Base-by-base conservation (phyloP, 2,797 vertebrate species). In the Sphenodon punctatus region DNA sequence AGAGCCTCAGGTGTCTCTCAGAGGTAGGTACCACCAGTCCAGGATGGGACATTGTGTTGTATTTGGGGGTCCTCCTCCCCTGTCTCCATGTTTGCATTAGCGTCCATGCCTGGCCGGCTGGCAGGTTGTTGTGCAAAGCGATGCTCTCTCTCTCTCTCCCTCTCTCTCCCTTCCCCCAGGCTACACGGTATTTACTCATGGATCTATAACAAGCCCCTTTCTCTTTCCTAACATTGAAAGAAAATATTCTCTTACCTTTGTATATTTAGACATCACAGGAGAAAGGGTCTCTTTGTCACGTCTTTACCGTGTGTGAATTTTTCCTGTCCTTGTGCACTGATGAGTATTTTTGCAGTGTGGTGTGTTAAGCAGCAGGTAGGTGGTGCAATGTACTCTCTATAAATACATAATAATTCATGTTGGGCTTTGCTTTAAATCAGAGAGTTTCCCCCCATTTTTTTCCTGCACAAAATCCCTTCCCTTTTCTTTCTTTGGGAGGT, bases 391-490 rank as follows among this genome's bases (percentile, higher is more conserved):
- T n/a, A n/a, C n/a, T n/a, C n/a, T n/a, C n/a, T n/a, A n/a, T n/a
- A n/a, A n/a, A n/a, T n/a, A n/a, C n/a, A n/a, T n/a, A n/a, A n/a
- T n/a, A n/a, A n/a, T n/a, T 30, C 30, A 16, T 27, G n/a, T 49
- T 5, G 10, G 73, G 19, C 9, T 23, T 27, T 66, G 1, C 25
- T 59, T 46, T 30, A 42, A 51, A 8, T 6, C 20, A 5, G 2
- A 10, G 45, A 66, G 25, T 74, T 74, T 25, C 25, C 34, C 13
- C 1, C 38, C 74, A 66, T 43, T 25, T 46, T 43, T 0, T 0
- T 23, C 17, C 12, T 22, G 25, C 0, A 0, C 34, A 45, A 71
- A 73, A 6, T 1, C 7, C 32, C n/a, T n/a, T n/a, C n/a, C n/a
- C 3, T 76, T 70, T 49, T n/a, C 9, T 38, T 36, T 10, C 27